These are phyloP conservation scores for Zaprionus lineosus DNA, from an alignment of 2,888 invertebrate species.

Conservation along the genomic window DNA sequence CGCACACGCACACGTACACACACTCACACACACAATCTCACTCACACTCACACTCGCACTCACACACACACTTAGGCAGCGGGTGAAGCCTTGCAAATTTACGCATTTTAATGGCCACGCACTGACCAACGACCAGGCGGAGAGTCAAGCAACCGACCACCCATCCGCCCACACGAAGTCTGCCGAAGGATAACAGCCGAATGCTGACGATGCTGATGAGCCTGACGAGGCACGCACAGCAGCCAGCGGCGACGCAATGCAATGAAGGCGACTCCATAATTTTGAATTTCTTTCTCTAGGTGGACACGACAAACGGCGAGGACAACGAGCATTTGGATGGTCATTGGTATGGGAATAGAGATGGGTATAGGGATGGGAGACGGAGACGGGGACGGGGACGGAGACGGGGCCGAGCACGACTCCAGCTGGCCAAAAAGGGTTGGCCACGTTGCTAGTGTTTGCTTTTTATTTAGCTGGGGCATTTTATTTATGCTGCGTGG, in stretches of 20 bases:
- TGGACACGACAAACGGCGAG: slow-evolving; percentile 31
- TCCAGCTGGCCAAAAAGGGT: slow-evolving; percentile 61
- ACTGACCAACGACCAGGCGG: slow-evolving; percentile 56
- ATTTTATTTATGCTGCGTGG: slow-evolving; percentile 79
- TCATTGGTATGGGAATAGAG: slow-evolving; percentile 1
- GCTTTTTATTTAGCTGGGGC: slow-evolving; percentile 71
- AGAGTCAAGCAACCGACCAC: not conserved
- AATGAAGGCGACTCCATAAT: slow-evolving; percentile 63
- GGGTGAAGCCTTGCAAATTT: slow-evolving; percentile 58
- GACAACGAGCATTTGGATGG: slow-evolving; percentile 13
- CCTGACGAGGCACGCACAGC: slow-evolving; percentile 8
- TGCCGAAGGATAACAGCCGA: slow-evolving; percentile 23
- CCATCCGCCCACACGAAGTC: slow-evolving; percentile 22
- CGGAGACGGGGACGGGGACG: not conserved
- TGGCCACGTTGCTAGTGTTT: slow-evolving; percentile 42
- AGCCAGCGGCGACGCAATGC: slow-evolving; percentile 7
- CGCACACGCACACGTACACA: slow-evolving; percentile 5
- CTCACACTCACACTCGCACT: not conserved
- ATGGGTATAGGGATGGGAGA: not conserved
- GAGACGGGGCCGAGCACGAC: not conserved
- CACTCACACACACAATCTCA: slow-evolving; percentile 7
- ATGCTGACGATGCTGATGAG: slow-evolving; percentile 19
- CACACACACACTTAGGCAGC: not conserved
- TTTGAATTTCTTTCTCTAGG: slow-evolving; percentile 67
- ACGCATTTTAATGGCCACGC: slow-evolving; percentile 71